Percentiles rank a stretch among this genome's conserved stretches.
Conservation (phyloP, 2,888 invertebrate genomes). For the Drosophila sordidula region DNA sequence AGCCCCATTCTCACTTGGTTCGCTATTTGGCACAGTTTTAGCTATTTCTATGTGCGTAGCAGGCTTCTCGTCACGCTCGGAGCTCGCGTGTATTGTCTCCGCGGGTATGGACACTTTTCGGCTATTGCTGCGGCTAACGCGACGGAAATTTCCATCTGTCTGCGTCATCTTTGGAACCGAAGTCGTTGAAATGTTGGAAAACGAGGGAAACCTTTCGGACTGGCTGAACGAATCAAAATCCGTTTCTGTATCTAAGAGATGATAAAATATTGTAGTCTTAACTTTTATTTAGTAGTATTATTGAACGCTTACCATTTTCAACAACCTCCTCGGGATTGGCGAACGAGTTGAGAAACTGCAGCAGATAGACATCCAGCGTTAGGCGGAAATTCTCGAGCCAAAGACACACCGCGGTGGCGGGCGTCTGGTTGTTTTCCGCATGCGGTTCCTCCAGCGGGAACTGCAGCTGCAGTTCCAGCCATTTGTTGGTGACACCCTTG, state of each 20-base stretch:
- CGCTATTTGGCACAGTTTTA: neutral
- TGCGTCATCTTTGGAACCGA: slow-evolving; percentile 30
- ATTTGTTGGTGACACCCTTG: slow-evolving; percentile 65
- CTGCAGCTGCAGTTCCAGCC: slow-evolving; percentile 80
- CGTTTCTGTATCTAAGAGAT: slow-evolving; percentile 31
- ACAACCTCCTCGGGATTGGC: slow-evolving; percentile 23
- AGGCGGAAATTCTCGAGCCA: slow-evolving; percentile 80
- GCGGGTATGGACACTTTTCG: slow-evolving; percentile 81
- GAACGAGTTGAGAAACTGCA: slow-evolving; percentile 78
- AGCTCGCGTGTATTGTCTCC: slow-evolving; percentile 84
- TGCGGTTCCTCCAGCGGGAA: slow-evolving; percentile 45
- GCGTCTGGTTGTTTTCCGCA: slow-evolving; percentile 11
- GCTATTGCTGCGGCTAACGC: slow-evolving; percentile 67
- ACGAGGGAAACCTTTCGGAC: slow-evolving; percentile 47
- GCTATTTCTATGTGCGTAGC: slow-evolving; percentile 25
- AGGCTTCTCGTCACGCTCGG: slow-evolving; percentile 83
- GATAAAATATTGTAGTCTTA: neutral
- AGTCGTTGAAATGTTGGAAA: slow-evolving; percentile 50
- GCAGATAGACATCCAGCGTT: slow-evolving; percentile 65
- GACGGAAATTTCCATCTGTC: slow-evolving; percentile 45
- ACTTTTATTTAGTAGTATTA: no score
- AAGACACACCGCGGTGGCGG: slow-evolving; percentile 67
- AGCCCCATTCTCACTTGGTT: neutral
- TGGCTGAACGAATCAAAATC: slow-evolving; percentile 46
- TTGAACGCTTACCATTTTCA: slow-evolving; percentile 42